These are phyloP conservation scores for Protobothrops mucrosquamatus DNA, from an alignment of 2,113 vertebrate species.

Conservation along the genomic window DNA sequence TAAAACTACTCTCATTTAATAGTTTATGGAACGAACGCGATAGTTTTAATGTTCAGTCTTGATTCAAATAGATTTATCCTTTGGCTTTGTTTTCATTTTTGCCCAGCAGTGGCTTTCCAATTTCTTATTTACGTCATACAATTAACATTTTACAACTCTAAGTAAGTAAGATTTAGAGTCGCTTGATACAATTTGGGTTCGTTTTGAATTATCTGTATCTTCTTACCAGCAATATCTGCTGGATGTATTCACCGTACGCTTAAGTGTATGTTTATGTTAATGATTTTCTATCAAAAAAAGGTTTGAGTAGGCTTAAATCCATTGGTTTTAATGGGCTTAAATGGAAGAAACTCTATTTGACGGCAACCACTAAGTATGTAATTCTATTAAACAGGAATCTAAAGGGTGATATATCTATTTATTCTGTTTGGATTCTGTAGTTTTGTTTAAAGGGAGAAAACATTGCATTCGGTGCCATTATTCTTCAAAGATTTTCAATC, in stretches of 20 bases:
- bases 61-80: neutral
- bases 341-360: neutral
- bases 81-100: neutral
- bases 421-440: neutral
- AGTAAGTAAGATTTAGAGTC: neutral
- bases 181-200: neutral
- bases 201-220: neutral
- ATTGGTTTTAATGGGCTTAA: neutral
- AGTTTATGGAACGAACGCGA: neutral
- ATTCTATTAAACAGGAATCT: slow-evolving; percentile 58
- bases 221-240: slow-evolving; percentile 35
- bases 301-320: neutral
- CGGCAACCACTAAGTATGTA: neutral
- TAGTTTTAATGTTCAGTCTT: neutral
- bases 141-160: neutral
- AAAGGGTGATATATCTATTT: slow-evolving; percentile 36
- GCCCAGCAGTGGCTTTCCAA: neutral
- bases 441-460: slow-evolving; percentile 36
- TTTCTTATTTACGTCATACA: neutral
- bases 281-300: neutral
- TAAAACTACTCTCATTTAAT: neutral
- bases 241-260: slow-evolving; percentile 48
- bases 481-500: slow-evolving; percentile 47
- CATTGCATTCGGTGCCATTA: slow-evolving; percentile 42
- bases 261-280: neutral